phyloP scores from a whole-genome alignment of 2,888 invertebrate species.

The Entomobrya proxima region DNA sequence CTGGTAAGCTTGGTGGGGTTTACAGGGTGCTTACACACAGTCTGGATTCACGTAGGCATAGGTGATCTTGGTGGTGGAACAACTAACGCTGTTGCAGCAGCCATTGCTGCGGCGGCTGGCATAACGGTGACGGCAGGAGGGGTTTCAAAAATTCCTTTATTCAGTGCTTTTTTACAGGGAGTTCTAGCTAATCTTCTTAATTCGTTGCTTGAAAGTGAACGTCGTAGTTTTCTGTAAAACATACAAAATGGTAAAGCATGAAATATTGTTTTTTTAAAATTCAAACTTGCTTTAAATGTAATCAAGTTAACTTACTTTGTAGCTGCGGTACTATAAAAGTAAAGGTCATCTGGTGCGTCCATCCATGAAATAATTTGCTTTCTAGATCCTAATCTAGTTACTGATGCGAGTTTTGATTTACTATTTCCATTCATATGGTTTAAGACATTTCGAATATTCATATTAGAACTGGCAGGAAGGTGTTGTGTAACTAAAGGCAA shows the following conservation, averaged over 20 bases:
- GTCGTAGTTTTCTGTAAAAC: conserved; percentile 86
- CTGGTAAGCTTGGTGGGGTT: conserved; percentile 47
- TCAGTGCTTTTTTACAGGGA: conserved; percentile 81
- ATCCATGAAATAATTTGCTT: conserved; percentile 96
- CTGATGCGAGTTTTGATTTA: conserved; percentile 85
- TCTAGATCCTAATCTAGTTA: conserved; percentile 85
- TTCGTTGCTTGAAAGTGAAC: conserved; percentile 87
- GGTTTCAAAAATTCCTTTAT: conserved; percentile 60
- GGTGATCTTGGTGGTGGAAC: conserved; percentile 68
- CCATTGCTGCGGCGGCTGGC: conserved; percentile 63
- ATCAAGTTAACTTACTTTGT: conserved; percentile 85
- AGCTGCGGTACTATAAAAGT: conserved; percentile 92
- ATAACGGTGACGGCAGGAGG: conserved; percentile 64
- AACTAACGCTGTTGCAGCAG: conserved; percentile 67
- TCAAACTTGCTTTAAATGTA: neutral
- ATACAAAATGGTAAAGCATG: no score
- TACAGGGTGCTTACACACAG: neutral
- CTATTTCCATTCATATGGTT: conserved; percentile 82
- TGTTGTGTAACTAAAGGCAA: conserved; percentile 69
- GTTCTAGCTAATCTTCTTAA: conserved; percentile 90
- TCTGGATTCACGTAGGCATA: conserved; percentile 58
- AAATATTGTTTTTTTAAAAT: conserved; percentile 8
- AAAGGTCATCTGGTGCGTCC: conserved; percentile 94
- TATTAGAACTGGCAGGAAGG: conserved; percentile 71
- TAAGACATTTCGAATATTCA: conserved; percentile 77